Percentiles rank a stretch among this genome's conserved stretches.
These are phyloP conservation scores for Drosophila suboccidentalis DNA, from an alignment of 2,888 invertebrate genomes.

Conservation along the genomic window DNA sequence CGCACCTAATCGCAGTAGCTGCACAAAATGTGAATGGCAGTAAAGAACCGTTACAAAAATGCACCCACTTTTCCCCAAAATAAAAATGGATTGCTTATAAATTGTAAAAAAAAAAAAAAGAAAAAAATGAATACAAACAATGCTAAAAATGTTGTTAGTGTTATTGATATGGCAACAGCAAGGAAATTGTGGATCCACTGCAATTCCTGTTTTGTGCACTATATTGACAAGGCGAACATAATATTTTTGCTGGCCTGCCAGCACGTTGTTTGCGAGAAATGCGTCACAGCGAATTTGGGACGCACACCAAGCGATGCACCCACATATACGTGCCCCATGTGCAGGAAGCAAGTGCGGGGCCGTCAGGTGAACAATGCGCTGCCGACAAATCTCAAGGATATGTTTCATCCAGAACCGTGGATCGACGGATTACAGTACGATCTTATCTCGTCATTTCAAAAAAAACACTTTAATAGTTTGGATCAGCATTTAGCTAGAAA, in stretches of 20 bases:
- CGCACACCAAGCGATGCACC: constrained; percentile 48
- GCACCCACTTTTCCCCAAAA: no score
- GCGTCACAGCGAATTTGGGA: constrained; percentile 53
- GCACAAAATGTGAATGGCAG: constrained; percentile 19
- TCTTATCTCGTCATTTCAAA: constrained; percentile 67
- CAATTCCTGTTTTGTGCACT: constrained; percentile 75
- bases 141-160: background rate
- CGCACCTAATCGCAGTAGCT: constrained; percentile 7
- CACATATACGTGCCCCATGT: constrained; percentile 69
- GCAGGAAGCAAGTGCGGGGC: constrained; percentile 61
- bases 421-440: constrained; percentile 49
- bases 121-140: background rate
- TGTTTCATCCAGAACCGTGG: constrained; percentile 81
- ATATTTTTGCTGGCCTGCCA: constrained; percentile 80
- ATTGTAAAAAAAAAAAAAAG: no score
- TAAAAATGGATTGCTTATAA: background rate
- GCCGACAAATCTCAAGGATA: constrained; percentile 70
- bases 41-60: constrained; percentile 18
- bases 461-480: constrained; percentile 59
- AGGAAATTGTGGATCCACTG: constrained; percentile 82
- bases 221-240: constrained; percentile 40
- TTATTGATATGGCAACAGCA: background rate
- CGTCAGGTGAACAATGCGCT: constrained; percentile 73
- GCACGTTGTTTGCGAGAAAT: constrained; percentile 74
- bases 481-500: constrained; percentile 46